These are phyloP conservation scores for Agonopterix subpropinquella DNA, from an alignment of 2,888 invertebrate genomes.

Conservation along the genomic window DNA sequence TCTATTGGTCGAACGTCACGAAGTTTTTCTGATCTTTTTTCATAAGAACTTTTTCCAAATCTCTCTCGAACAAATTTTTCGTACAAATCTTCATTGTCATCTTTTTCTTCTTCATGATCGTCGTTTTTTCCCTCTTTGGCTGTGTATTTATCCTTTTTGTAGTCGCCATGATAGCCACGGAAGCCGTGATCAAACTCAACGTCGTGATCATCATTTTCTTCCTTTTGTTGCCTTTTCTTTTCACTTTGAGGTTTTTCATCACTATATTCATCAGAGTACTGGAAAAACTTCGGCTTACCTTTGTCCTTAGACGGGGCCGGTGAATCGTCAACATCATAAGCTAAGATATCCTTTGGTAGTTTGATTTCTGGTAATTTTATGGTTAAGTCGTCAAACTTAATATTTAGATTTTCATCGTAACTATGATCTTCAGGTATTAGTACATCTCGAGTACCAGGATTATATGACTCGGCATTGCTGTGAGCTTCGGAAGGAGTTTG, in stretches of 20 bases:
- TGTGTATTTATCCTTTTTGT: conserved; percentile 25
- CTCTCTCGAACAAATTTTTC: conserved; percentile 67
- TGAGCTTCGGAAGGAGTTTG: conserved; percentile 11
- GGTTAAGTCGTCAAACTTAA: conserved; percentile 56
- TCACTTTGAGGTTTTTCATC: conserved; percentile 10
- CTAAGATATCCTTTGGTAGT: conserved; percentile 62
- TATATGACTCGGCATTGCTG: conserved; percentile 16
- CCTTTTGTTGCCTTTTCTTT: conserved; percentile 4
- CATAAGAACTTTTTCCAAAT: conserved; percentile 56
- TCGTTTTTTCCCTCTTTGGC: conserved; percentile 18
- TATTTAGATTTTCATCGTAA: conserved; percentile 55
- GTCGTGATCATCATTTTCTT: conserved; percentile 18
- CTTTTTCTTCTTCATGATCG: conserved; percentile 24
- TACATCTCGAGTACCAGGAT: conserved; percentile 38
- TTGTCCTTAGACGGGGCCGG: conserved; percentile 22
- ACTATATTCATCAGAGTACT: conserved; percentile 25
- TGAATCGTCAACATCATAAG: conserved; percentile 35
- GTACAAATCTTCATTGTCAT: conserved; percentile 52
- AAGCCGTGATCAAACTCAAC: conserved; percentile 21
- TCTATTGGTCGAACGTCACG: conserved; percentile 23
- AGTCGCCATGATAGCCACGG: conserved; percentile 23
- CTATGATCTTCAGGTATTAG: conserved; percentile 32
- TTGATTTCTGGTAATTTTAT: conserved; percentile 66
- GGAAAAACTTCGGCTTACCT: conserved; percentile 26
- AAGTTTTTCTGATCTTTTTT: conserved; percentile 47